Evolutionary conservation across 2,888 invertebrate genomes (phyloP).

Genomic region (Athalia circularis): DNA sequence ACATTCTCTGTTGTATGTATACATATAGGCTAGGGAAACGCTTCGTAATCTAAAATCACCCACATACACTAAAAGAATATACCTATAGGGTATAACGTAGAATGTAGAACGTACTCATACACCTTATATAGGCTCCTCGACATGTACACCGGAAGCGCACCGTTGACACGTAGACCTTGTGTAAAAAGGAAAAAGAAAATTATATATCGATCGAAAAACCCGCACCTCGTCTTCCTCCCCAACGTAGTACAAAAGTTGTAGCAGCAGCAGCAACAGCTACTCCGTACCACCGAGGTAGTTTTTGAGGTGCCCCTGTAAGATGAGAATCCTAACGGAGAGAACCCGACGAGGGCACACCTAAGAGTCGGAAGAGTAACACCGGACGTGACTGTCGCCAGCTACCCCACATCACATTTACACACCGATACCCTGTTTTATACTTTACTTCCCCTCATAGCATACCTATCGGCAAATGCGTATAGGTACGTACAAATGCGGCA

Average conservation of each 20-base stretch:
- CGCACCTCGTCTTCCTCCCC: neutral
- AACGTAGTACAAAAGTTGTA: no score
- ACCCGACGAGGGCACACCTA: no score
- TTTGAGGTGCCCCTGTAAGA: no score
- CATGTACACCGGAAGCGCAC: conserved; percentile 21
- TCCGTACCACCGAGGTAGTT: no score
- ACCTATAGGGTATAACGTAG: no score
- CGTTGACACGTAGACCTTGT: conserved; percentile 41
- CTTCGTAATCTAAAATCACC: no score
- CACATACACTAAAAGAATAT: no score
- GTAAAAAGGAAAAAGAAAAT: conserved; percentile 20
- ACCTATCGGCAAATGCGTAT: neutral
- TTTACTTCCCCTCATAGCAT: neutral
- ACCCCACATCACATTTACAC: neutral
- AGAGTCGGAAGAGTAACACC: neutral
- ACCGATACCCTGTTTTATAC: neutral
- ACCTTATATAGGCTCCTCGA: no score
- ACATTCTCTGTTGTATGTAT: no score
- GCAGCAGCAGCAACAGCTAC: neutral
- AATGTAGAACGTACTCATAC: no score
- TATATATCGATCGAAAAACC: conserved; percentile 24
- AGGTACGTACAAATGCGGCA: neutral
- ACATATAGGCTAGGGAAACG: no score
- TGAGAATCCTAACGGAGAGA: no score
- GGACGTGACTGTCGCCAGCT: conserved; percentile 14